Percentiles rank a stretch among this genome's conserved stretches.
phyloP scores from a whole-genome alignment of 1,140 invertebrate genomes.

The Ceratosolen solmsi region DNA sequence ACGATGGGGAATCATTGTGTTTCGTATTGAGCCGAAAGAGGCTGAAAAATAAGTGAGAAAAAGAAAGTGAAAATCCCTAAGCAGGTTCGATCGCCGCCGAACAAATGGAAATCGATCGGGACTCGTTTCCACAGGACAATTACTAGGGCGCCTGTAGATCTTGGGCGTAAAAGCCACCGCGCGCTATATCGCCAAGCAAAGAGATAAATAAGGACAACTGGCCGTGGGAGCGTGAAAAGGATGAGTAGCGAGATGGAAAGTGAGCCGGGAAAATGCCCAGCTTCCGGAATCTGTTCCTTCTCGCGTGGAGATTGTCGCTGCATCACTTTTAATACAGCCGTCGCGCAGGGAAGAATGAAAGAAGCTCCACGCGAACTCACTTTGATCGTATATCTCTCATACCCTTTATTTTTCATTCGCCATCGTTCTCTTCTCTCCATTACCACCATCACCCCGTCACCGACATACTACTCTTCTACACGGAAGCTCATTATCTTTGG shows the following conservation, averaged over 20 bases:
- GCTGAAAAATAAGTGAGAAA: background rate
- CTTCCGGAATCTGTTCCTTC: constrained; percentile 13
- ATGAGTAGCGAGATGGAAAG: constrained; percentile 18
- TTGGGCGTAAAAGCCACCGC: background rate
- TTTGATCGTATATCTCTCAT: constrained; percentile 33
- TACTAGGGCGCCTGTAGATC: background rate
- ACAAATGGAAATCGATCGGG: constrained; percentile 18
- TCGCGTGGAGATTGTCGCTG: constrained; percentile 30
- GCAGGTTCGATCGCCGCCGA: background rate
- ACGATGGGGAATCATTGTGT: background rate
- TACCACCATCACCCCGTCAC: background rate
- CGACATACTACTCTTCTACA: background rate
- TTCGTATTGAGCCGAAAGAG: too few relatives aligned
- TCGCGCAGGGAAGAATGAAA: constrained; percentile 53
- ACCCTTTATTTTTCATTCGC: background rate
- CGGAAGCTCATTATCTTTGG: background rate
- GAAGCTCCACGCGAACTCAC: constrained; percentile 30
- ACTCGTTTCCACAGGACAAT: background rate
- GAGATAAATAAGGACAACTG: background rate
- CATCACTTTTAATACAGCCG: constrained; percentile 35
- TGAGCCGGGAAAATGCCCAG: constrained; percentile 45
- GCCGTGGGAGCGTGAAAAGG: background rate
- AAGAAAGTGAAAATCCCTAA: background rate
- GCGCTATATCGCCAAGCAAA: background rate
- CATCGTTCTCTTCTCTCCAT: background rate